Evolutionary conservation across 2,888 invertebrate species (phyloP).

Genomic region (Gasteruption jaculator): DNA sequence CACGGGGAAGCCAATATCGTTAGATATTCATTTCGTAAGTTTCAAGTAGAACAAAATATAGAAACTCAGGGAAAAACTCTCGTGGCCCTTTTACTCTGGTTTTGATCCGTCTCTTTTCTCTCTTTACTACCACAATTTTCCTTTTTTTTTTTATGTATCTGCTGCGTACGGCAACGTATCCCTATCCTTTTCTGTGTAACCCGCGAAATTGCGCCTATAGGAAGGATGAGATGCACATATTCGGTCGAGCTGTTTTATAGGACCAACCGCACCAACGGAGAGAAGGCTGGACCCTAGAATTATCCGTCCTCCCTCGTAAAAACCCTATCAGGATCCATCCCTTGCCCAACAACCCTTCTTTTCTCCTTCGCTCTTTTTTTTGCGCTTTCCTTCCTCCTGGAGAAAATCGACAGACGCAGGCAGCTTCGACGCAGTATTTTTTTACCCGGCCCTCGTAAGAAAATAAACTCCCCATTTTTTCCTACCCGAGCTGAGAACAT

Average conservation of each 20-base stretch:
- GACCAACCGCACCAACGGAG: too few relatives aligned
- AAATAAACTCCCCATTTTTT: too few relatives aligned
- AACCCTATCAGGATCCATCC: too few relatives aligned
- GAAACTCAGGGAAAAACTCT: conserved; percentile 36
- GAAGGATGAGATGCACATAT: conserved; percentile 25
- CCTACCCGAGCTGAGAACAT: too few relatives aligned
- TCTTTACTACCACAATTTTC: conserved; percentile 15
- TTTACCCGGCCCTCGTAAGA: too few relatives aligned
- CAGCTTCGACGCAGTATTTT: too few relatives aligned
- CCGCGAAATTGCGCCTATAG: conserved; percentile 40
- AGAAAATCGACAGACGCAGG: too few relatives aligned
- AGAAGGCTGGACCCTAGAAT: too few relatives aligned
- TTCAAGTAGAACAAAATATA: conserved; percentile 50
- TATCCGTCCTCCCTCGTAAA: too few relatives aligned
- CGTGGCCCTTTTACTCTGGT: conserved; percentile 19
- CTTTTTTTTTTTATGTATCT: conserved; percentile 12
- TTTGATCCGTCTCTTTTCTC: conserved; percentile 14
- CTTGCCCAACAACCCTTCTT: too few relatives aligned
- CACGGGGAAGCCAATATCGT: conserved; percentile 44
- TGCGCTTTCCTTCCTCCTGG: too few relatives aligned
- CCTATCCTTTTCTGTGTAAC: conserved; percentile 23
- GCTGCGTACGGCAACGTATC: conserved; percentile 7
- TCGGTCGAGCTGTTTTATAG: conserved; percentile 23
- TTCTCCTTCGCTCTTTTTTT: too few relatives aligned
- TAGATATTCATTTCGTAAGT: conserved; percentile 50